These are phyloP conservation scores for Lucilia cuprina DNA, from an alignment of 1,140 invertebrate genomes.

Conservation along the genomic window DNA sequence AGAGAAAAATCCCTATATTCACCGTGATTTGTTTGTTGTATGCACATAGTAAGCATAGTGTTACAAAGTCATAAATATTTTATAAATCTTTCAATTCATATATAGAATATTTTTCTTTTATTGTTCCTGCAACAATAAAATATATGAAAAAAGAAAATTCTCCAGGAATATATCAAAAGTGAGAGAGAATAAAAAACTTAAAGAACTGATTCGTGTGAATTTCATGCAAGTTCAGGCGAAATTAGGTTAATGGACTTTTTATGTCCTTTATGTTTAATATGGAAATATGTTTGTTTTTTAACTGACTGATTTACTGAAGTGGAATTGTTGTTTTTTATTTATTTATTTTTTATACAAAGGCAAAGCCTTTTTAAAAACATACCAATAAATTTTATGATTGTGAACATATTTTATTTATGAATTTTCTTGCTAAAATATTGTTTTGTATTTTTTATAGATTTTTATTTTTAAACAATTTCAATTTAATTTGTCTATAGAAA, in stretches of 20 bases:
- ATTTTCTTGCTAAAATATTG: too few species aligned
- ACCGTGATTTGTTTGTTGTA: neutral
- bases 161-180: too few species aligned
- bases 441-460: too few species aligned
- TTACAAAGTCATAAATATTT: neutral
- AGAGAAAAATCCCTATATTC: neutral
- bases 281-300: neutral
- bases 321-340: too few species aligned
- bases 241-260: neutral
- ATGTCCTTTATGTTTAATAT: neutral
- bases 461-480: too few species aligned
- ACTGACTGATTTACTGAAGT: too few species aligned
- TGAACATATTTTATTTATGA: too few species aligned
- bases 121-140: neutral
- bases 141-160: neutral
- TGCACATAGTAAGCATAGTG: neutral
- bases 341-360: too few species aligned
- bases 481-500: too few species aligned
- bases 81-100: neutral
- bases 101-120: neutral
- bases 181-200: too few species aligned
- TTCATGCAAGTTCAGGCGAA: neutral
- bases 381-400: too few species aligned
- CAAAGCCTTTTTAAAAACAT: too few species aligned
- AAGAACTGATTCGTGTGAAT: neutral